Conservation (phyloP, 2,797 vertebrate species). For the Natrix natrix region DNA sequence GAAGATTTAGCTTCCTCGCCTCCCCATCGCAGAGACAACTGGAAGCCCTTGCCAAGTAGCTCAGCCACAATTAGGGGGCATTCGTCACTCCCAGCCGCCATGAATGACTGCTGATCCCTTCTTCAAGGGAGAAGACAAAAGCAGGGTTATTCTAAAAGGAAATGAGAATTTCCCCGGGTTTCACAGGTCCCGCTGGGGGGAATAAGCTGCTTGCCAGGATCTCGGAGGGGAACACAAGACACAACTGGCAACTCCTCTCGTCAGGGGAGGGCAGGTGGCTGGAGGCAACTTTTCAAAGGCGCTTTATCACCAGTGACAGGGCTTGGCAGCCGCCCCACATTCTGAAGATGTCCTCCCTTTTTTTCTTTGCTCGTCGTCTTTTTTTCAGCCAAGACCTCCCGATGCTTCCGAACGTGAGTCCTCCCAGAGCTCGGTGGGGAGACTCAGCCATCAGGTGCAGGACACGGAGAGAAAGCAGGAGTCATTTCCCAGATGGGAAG, state of each 20-base stretch:
- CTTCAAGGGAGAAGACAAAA: conserved; percentile 49
- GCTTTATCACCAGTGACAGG: conserved; percentile 40
- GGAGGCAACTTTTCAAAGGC: conserved; percentile 55
- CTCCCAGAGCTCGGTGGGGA: not conserved
- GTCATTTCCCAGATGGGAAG: not conserved
- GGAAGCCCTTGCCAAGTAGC: conserved; percentile 49
- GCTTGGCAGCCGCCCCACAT: conserved; percentile 31
- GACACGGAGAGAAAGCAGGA: conserved; percentile 12
- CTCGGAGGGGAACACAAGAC: conserved; percentile 36
- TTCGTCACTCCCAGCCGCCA: conserved; percentile 43
- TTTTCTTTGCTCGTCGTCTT: not conserved
- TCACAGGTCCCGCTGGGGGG: conserved; percentile 9
- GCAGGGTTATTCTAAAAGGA: conserved; percentile 46
- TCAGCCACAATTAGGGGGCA: conserved; percentile 55
- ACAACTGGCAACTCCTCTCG: conserved; percentile 45
- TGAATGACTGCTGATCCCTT: conserved; percentile 44
- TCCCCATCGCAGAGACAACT: conserved; percentile 9
- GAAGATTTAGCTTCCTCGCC: conserved; percentile 27
- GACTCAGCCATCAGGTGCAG: conserved; percentile 21
- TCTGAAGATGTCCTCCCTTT: not conserved
- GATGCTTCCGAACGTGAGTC: conserved; percentile 20
- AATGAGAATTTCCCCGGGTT: conserved; percentile 30
- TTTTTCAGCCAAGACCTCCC: conserved; percentile 37
- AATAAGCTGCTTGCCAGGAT: conserved; percentile 27
- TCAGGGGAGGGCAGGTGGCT: conserved; percentile 53